phyloP scores from a whole-genome alignment of 2,888 invertebrate species.

The Habrosyne pyritoides region DNA sequence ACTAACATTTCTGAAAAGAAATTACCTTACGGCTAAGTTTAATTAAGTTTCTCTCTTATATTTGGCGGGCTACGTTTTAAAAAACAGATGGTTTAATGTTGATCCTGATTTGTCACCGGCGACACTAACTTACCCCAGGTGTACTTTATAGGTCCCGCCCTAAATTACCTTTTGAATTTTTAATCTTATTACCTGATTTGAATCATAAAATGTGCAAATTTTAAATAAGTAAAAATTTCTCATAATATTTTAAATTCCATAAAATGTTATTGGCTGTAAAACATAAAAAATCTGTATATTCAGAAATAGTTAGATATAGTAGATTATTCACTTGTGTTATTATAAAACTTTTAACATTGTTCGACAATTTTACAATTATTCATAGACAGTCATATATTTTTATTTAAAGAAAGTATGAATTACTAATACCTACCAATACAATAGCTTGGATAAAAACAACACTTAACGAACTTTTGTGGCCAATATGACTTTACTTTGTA shows the following conservation, averaged over 20 bases:
- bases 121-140: constrained; percentile 33
- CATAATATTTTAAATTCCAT: not conserved
- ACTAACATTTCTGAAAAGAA: too few relatives aligned
- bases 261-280: not conserved
- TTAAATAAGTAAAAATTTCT: constrained; percentile 12
- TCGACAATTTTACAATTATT: too few relatives aligned
- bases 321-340: too few relatives aligned
- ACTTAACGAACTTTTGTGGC: too few relatives aligned
- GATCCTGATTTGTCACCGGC: constrained; percentile 34
- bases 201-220: constrained; percentile 18
- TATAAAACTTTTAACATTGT: too few relatives aligned
- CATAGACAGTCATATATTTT: too few relatives aligned
- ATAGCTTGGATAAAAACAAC: too few relatives aligned
- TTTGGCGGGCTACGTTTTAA: constrained; percentile 23
- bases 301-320: too few relatives aligned
- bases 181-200: constrained; percentile 22
- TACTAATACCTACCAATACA: too few relatives aligned
- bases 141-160: constrained; percentile 35
- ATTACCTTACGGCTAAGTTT: constrained; percentile 14
- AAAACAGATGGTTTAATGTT: constrained; percentile 38
- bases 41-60: constrained; percentile 31
- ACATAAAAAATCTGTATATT: too few relatives aligned
- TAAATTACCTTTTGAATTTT: constrained; percentile 45
- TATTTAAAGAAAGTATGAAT: too few relatives aligned
- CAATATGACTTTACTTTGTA: too few relatives aligned